These are phyloP conservation scores for Polydesmus complanatus DNA, from an alignment of 2,888 invertebrate genomes.

Conservation along the genomic window DNA sequence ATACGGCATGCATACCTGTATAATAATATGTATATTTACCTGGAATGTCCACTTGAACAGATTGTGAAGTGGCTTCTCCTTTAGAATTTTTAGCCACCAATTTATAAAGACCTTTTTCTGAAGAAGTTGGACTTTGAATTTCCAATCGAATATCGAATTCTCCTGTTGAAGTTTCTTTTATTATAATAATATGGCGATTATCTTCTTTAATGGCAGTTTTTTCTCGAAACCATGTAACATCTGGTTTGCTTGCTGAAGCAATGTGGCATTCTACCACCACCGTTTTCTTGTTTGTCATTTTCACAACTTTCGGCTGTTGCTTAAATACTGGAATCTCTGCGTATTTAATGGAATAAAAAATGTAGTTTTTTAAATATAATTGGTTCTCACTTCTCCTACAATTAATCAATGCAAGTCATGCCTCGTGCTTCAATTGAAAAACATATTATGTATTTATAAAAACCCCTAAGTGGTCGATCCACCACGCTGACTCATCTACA, in stretches of 20 bases:
- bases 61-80: conserved; percentile 78
- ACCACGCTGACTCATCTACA: neutral
- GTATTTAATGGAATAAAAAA: conserved; percentile 64
- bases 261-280: conserved; percentile 88
- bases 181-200: conserved; percentile 55
- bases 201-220: conserved; percentile 59
- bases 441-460: too few species aligned
- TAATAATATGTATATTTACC: conserved; percentile 16
- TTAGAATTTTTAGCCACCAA: conserved; percentile 82
- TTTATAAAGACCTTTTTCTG: conserved; percentile 78
- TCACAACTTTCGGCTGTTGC: conserved; percentile 82
- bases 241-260: conserved; percentile 81
- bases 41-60: conserved; percentile 70
- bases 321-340: conserved; percentile 35
- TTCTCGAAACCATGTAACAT: conserved; percentile 89
- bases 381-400: too few species aligned
- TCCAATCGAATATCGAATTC: conserved; percentile 82
- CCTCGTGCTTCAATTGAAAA: too few species aligned
- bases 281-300: conserved; percentile 79
- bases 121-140: conserved; percentile 63
- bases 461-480: neutral
- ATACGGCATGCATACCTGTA: too few species aligned
- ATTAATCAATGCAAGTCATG: too few species aligned
- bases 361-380: too few species aligned
- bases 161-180: conserved; percentile 70